A percentile compares a stretch with the other conserved stretches of the same genome.
Evolutionary conservation across 2,113 vertebrate species (phyloP).

Genomic region (Syrmaticus mikado): DNA sequence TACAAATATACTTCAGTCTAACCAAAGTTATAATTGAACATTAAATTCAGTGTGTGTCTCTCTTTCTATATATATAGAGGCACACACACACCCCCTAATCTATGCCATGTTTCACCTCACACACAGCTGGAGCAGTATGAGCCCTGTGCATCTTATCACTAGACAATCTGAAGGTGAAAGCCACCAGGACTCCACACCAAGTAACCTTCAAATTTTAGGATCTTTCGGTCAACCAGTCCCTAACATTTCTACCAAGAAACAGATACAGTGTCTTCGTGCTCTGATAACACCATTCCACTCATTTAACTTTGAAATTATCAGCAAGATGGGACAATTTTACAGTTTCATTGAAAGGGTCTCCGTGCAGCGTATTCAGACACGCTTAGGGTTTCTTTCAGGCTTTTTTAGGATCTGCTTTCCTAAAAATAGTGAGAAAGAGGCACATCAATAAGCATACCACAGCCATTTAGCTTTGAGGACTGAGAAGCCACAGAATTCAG

Average conservation of each 20-base stretch:
- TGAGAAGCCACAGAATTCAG: background rate
- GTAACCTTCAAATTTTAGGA: background rate
- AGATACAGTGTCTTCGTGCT: background rate
- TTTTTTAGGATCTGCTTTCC: background rate
- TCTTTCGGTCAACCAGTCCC: background rate
- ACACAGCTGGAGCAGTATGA: background rate
- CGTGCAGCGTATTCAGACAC: background rate
- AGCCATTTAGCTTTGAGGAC: background rate
- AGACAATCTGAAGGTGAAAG: slow-evolving; percentile 39
- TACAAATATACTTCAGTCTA: slow-evolving; percentile 12
- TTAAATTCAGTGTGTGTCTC: background rate
- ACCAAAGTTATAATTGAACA: background rate
- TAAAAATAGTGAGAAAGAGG: background rate
- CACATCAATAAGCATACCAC: background rate
- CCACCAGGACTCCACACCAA: background rate
- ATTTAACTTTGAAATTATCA: background rate
- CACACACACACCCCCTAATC: background rate
- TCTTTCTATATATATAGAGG: background rate
- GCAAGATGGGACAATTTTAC: background rate
- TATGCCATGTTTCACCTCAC: background rate
- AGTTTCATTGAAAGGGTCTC: background rate
- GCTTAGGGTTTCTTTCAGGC: background rate
- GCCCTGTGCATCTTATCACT: background rate
- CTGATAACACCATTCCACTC: background rate
- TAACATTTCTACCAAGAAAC: background rate